A percentile compares a stretch with the other conserved stretches of the same genome.
phyloP scores from a whole-genome alignment of 2,888 invertebrate genomes.

The Agrilus biguttatus region DNA sequence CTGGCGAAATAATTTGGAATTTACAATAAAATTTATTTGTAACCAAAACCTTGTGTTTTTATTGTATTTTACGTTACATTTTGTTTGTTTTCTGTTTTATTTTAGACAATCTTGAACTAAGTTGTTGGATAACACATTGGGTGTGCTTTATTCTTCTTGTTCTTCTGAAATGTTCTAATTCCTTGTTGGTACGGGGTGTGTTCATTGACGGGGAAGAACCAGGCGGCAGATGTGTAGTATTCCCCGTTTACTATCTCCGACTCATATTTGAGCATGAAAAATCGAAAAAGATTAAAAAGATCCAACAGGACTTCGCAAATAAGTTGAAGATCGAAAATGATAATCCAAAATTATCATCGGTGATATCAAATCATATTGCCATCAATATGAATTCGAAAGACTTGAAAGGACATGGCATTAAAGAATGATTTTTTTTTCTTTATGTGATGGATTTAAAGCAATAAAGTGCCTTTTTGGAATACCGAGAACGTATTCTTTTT shows the following conservation, averaged over 20 bases:
- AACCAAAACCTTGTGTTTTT: no score
- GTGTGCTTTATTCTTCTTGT: constrained; percentile 60
- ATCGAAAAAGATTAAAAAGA: constrained; percentile 35
- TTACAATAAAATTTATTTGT: no score
- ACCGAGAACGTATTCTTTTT: no score
- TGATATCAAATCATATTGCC: constrained; percentile 4
- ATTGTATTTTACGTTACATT: no score
- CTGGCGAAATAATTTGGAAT: no score
- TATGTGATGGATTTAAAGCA: no score
- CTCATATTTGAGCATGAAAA: constrained; percentile 59
- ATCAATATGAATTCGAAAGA: constrained; percentile 7
- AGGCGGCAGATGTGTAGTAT: constrained; percentile 67
- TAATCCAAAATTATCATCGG: constrained; percentile 10
- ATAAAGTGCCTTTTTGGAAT: no score
- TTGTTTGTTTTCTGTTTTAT: constrained; percentile 8
- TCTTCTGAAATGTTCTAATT: constrained; percentile 74
- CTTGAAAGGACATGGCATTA: no score
- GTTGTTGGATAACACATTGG: constrained; percentile 69
- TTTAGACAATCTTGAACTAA: constrained; percentile 54
- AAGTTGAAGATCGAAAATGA: constrained; percentile 12
- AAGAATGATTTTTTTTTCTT: no score
- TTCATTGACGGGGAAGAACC: constrained; percentile 79
- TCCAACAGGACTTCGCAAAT: constrained; percentile 9
- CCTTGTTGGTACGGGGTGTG: constrained; percentile 72
- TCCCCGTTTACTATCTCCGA: constrained; percentile 71